Base-by-base conservation (phyloP, 1,140 invertebrate genomes). In the Megalopta genalis region DNA sequence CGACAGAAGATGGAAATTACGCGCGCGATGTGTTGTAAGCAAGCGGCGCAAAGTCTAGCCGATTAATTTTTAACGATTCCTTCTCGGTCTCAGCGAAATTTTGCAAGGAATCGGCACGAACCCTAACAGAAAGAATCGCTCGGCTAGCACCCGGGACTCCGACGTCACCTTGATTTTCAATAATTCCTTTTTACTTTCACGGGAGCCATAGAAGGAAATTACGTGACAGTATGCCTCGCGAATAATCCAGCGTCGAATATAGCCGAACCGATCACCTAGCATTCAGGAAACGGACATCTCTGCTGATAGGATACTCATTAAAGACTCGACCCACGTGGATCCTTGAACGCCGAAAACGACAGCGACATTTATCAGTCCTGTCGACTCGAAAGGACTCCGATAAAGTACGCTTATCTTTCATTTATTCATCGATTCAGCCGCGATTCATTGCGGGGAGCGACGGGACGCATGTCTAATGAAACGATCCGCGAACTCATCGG, bases 351-450 rank as follows among this genome's bases (percentile, higher is more conserved):
- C 37, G 42, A 65, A 57, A 78, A 18, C 46, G 37, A 72, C 25
- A 16, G 27, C 37, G 63, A 65, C 54, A 77, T n/a, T 64, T 72
- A 64, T 27, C 21, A 64, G 37, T 65, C 68, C 49, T 57, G 46
- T 0, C 46, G 7, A 12, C 16, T 27, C n/a, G 23, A 46, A 65
- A 72, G 46, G 69, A 69, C 21, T 23, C 2, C 52, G 10, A 46
- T n/a, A 65, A 72, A 23, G 4, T 32, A 16, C 46, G 46, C 71
- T 72, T 71, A 49, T 37, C n/a, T 54, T 71, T 54, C 14, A 65
- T 72, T 63, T 78, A 78, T 78, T 78, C 76, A 78, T 78, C 71
- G 63, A 78, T 78, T 42, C 76, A 65, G 27, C 16, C 12, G 52
- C 32, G 57, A 23, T 14, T 65, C 46, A 72, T 78, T 64, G 39